Evolutionary conservation across 2,113 vertebrate species (phyloP), one percentile per base, ranked within the genome.

Genomic region (Aythya baeri): DNA sequence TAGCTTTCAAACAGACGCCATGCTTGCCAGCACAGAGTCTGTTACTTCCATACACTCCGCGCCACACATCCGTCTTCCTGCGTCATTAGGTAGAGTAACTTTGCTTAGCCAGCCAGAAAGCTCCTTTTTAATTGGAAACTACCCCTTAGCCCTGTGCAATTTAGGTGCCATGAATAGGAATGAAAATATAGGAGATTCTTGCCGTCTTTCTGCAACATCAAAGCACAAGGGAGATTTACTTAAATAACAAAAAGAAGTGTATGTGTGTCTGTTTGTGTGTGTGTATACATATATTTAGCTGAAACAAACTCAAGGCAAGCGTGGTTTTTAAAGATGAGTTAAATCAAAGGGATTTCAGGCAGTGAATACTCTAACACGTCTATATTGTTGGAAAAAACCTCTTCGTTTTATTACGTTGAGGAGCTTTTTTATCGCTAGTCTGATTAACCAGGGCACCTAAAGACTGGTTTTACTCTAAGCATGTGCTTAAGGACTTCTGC

Each of bases 371-470:
- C 34, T 57, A 50, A 54, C 12, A 22, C 27, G 7, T 46, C 41
- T 81, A 7, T 83, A 31, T 86, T 63, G 90, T 74, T 1, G 2
- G n/a, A 43, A 71, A 62, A 76, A 67, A 6, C 4, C 7, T 63
- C 36, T 50, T 57, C 9, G 23, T 86, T 94, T 92, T 86, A 80
- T 57, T 74, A 63, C 0, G 0, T 78, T 61, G 34, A 82, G 17
- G 18, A 72, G 9, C 3, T 46, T 81, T 84, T 88, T 58, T 81
- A 63, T 81, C 78, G 16, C 83, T 49, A 26, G 11, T 68, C 41
- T 86, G 43, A 87, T 92, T 89, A 95, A 58, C 29, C 11, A 84
- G 57, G 87, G 25, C 54, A 85, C 71, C 54, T 89, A 73, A 94
- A 87, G 5, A 2, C 38, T 76, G n/a, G 21, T 75, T 92, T 89